These are phyloP conservation scores for Erpornis zantholeuca DNA, from an alignment of 2,113 vertebrate genomes.

Conservation along the genomic window DNA sequence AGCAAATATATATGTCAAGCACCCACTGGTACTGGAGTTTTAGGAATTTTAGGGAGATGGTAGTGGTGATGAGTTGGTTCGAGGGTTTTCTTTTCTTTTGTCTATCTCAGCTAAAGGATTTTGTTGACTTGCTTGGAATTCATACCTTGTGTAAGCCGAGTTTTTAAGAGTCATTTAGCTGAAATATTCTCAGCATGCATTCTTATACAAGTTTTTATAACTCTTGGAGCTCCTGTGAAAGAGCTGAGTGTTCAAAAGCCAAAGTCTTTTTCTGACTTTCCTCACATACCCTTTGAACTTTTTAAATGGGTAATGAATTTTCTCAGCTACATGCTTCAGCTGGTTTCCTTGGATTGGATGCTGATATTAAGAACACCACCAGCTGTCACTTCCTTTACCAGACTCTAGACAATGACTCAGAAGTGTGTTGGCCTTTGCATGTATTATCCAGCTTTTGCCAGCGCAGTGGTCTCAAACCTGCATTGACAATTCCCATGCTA, in stretches of 20 bases:
- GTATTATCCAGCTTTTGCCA: not conserved
- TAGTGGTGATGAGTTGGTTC: not conserved
- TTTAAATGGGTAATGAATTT: conserved; percentile 25
- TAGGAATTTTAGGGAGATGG: not conserved
- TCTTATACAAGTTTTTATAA: not conserved
- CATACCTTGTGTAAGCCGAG: not conserved
- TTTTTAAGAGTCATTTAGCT: not conserved
- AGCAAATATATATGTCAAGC: not conserved
- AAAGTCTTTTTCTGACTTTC: not conserved
- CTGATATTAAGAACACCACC: conserved; percentile 46
- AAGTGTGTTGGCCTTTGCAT: conserved; percentile 20
- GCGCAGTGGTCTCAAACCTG: not conserved
- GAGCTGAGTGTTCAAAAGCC: not conserved
- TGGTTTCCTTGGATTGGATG: conserved; percentile 37
- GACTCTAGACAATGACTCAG: conserved; percentile 40
- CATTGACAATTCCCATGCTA: not conserved
- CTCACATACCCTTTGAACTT: conserved; percentile 39
- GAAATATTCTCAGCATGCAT: not conserved
- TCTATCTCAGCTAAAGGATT: not conserved
- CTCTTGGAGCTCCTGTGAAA: not conserved
- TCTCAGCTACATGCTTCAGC: conserved; percentile 29
- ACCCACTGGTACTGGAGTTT: not conserved
- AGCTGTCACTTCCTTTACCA: conserved; percentile 38
- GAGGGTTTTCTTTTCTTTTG: not conserved
- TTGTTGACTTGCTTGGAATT: not conserved